Conservation (phyloP, 2,888 invertebrate species). For the Phymatocera aterrima region DNA sequence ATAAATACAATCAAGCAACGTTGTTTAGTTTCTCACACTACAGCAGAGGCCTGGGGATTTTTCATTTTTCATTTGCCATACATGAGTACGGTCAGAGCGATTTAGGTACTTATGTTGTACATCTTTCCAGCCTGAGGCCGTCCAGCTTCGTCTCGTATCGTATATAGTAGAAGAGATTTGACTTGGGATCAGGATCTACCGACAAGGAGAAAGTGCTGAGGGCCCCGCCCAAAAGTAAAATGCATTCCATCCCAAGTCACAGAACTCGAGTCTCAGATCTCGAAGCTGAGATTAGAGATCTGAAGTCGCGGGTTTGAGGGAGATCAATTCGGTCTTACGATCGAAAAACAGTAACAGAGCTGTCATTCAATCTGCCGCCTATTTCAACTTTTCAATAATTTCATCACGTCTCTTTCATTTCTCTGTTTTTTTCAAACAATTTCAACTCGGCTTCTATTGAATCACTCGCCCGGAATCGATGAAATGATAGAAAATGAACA, state of each 20-base stretch:
- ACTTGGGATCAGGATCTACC: conserved; percentile 35
- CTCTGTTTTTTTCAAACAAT: too few species aligned
- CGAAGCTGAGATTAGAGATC: neutral
- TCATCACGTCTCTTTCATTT: too few species aligned
- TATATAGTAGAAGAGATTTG: neutral
- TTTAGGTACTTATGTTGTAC: neutral
- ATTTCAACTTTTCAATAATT: too few species aligned
- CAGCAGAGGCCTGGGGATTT: neutral
- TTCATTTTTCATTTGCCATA: neutral
- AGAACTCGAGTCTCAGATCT: neutral
- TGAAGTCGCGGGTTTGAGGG: neutral
- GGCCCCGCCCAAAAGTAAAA: conserved; percentile 58
- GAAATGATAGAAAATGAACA: too few species aligned
- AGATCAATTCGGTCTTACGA: conserved; percentile 19
- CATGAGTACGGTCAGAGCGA: too few species aligned
- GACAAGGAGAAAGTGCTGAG: conserved; percentile 51
- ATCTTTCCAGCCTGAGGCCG: neutral
- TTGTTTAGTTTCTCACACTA: neutral
- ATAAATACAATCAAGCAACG: neutral
- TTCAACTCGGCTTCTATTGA: too few species aligned
- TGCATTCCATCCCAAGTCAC: conserved; percentile 57
- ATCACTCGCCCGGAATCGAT: too few species aligned
- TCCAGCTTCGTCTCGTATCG: neutral
- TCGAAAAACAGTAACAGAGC: neutral
- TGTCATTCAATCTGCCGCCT: too few species aligned